Conservation (phyloP, 2,888 invertebrate species). For the Microctonus aethiopoides region DNA sequence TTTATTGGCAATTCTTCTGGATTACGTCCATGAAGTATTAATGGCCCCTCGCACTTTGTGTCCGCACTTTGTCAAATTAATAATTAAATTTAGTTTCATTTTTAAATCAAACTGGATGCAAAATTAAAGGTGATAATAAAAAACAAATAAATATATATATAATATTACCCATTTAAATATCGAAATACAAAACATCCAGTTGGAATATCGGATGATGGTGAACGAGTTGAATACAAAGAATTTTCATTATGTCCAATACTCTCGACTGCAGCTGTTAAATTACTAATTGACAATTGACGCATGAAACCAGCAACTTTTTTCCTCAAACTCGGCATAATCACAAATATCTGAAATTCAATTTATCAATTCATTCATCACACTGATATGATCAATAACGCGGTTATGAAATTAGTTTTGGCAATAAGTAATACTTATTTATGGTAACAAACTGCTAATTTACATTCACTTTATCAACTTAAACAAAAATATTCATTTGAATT, state of each 20-base stretch:
- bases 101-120: background rate
- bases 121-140: background rate
- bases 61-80: constrained; percentile 54
- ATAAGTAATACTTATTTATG: too few species aligned
- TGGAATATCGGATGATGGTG: constrained; percentile 63
- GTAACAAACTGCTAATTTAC: too few species aligned
- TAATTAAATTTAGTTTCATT: background rate
- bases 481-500: too few species aligned
- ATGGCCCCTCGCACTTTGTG: constrained; percentile 68
- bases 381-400: too few species aligned
- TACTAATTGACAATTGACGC: constrained; percentile 75
- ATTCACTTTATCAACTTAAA: too few species aligned
- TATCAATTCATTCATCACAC: background rate
- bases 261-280: constrained; percentile 60
- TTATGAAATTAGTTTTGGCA: too few species aligned
- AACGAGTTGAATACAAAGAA: constrained; percentile 70
- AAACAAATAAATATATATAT: background rate
- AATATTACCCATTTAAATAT: constrained; percentile 76
- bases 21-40: constrained; percentile 77
- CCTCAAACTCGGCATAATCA: constrained; percentile 75
- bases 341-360: background rate
- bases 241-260: constrained; percentile 57
- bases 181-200: constrained; percentile 76
- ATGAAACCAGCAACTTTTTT: constrained; percentile 80
- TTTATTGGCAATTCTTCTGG: constrained; percentile 79